Evolutionary conservation across 2,888 invertebrate species (phyloP), one percentile per base, ranked within the genome.

Genomic region (Dinocampus coccinellae): DNA sequence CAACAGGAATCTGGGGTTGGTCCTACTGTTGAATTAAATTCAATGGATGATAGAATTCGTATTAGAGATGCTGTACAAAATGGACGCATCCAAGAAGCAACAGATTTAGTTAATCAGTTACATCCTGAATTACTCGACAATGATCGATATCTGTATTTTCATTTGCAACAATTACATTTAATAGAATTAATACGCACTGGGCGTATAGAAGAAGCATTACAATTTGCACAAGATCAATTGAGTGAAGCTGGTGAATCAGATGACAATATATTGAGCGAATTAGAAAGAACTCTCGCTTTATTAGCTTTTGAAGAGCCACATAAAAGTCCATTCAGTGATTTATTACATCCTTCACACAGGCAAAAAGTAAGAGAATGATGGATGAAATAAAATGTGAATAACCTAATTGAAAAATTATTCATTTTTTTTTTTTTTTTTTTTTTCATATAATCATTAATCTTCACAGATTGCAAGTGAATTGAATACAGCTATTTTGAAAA

Each of bases 301-400:
- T 88, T 99, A 20, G 99, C 99, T 6, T 99, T 99, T 88, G 98
- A 99, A 74, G 97, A 98, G 83, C 98, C 99, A 0, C 93, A 95
- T 79, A 93, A 92, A 69, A 97, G 97, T 77, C 99, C 99, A 0
- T 99, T 98, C 89, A 95, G 97, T 20, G 97, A 99, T 87, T 90
- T 99, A 47, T 89, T 99, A 73, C 93, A 97, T 80, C 94, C 96
- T 13, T 95, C 97, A 11, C 98, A 99, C 84, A 91, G 98, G 82
- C 98, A 98, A 88, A 97, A 97, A 90, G 95, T 94, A 80, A 74
- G 7, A 9, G 11, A 53, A 22, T 47, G 2, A 58, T 13, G n/a
- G n/a, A 53, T 13, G 13, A 29, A 16, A 29, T 53, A 29, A 16
- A 57, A 16, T 3, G 36, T 29, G 36, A 20, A 57, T 9, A 29